These are phyloP conservation scores for Tylochromis polylepis DNA, from an alignment of 2,113 vertebrate genomes.

Conservation along the genomic window DNA sequence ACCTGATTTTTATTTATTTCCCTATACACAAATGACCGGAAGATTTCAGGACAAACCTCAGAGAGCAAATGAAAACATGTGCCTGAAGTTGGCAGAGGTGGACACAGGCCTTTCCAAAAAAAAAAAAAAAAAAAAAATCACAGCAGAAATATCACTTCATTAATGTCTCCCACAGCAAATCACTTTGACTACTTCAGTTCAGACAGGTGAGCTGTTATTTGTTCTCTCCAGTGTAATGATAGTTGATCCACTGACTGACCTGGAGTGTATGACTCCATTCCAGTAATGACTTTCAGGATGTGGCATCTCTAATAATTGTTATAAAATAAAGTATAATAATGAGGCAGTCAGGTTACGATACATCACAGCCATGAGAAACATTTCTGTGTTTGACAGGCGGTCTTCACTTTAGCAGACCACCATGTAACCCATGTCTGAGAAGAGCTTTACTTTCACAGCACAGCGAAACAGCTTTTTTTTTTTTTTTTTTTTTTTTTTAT, in stretches of 20 bases:
- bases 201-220: background rate
- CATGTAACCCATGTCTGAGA: background rate
- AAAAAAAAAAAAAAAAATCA: background rate
- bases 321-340: background rate
- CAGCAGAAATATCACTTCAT: background rate
- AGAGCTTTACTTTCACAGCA: background rate
- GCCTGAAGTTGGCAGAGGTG: background rate
- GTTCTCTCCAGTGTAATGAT: background rate
- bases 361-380: background rate
- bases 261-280: background rate
- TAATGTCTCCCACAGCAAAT: background rate
- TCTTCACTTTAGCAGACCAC: background rate
- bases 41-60: background rate
- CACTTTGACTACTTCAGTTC: background rate
- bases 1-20: background rate
- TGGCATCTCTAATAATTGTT: background rate
- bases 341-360: background rate
- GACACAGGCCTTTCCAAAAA: background rate
- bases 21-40: background rate
- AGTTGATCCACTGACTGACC: background rate
- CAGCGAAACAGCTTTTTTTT: background rate
- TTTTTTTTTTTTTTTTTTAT: background rate
- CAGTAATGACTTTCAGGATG: background rate
- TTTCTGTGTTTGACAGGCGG: background rate
- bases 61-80: background rate